A percentile compares a stretch with the other conserved stretches of the same genome.
Evolutionary conservation across 2,113 vertebrate genomes (phyloP).

Genomic region (Gopherus flavomarginatus): DNA sequence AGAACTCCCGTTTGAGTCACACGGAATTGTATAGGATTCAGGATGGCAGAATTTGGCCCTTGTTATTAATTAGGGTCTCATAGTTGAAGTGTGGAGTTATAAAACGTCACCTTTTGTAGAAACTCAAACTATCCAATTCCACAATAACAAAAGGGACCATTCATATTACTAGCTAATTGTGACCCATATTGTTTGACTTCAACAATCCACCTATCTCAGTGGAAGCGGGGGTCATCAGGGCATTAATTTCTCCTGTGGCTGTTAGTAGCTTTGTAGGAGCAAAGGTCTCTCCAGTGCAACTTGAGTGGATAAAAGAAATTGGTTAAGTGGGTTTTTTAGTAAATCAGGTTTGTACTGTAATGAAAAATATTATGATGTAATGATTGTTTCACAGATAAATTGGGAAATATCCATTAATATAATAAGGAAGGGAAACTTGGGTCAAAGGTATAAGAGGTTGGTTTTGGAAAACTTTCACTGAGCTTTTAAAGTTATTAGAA

Average conservation of each 20-base stretch:
- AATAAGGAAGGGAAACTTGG: not conserved
- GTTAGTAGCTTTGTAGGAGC: not conserved
- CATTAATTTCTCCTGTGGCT: rapidly evolving
- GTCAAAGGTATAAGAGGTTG: not conserved
- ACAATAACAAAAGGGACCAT: rapidly evolving
- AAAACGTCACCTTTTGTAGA: not conserved
- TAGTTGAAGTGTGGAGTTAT: not conserved
- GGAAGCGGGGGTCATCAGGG: not conserved
- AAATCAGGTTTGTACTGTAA: not conserved
- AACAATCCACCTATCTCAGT: rapidly evolving
- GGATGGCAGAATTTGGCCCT: not conserved
- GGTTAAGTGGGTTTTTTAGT: not conserved
- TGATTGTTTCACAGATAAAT: not conserved
- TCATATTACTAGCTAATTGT: not conserved
- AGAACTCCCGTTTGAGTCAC: not conserved
- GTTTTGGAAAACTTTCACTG: not conserved
- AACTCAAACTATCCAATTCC: not conserved
- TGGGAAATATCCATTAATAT: not conserved
- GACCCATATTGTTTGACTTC: not conserved
- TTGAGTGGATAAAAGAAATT: not conserved
- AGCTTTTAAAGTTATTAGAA: conserved; percentile 36
- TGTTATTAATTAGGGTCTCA: conserved; percentile 2
- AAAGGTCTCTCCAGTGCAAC: not conserved
- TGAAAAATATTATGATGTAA: not conserved
- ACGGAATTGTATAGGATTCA: not conserved